phyloP scores from a whole-genome alignment of 2,113 vertebrate species.

The Himantopus leucocephalus region DNA sequence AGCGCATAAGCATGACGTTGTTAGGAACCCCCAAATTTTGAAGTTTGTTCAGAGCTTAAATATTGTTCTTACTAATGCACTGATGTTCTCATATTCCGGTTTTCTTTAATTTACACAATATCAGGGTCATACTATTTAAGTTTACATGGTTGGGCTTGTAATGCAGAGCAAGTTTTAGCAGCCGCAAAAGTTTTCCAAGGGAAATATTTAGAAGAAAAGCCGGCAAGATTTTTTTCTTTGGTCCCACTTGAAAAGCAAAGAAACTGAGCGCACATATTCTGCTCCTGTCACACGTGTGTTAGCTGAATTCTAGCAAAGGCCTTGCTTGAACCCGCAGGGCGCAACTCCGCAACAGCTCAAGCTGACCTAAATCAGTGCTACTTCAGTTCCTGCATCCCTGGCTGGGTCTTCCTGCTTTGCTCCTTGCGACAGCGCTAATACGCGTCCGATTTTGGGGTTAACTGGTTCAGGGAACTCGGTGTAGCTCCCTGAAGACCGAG shows the following conservation, averaged over 20 bases:
- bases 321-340: background rate
- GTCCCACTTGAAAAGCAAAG: background rate
- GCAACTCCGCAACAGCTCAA: background rate
- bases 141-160: background rate
- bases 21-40: background rate
- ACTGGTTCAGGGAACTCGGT: background rate
- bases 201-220: background rate
- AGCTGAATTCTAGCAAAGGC: background rate
- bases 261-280: background rate
- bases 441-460: accelerated
- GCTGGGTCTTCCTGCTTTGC: background rate
- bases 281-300: background rate
- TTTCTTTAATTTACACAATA: background rate
- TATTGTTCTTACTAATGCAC: accelerated
- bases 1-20: accelerated
- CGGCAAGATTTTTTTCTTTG: background rate
- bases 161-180: background rate
- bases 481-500: background rate
- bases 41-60: background rate
- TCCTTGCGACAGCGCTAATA: background rate
- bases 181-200: background rate
- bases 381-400: background rate
- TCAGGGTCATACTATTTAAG: background rate
- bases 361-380: background rate
- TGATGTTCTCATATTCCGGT: background rate